Base-by-base conservation (phyloP, 2,888 invertebrate species). In the Acrocyrtus sp. region DNA sequence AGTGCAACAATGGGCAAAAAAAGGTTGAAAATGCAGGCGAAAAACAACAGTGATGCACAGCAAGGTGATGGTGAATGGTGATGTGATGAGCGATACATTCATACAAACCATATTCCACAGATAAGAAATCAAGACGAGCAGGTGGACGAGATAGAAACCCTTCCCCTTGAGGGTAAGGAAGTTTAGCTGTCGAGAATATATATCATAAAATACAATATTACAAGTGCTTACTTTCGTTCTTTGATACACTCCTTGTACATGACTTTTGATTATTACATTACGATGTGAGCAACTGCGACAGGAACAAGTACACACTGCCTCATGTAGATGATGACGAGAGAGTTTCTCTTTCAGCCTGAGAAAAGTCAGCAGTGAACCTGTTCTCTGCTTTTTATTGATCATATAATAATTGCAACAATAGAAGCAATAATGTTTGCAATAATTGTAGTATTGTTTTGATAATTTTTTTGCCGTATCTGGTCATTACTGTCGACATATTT, bases 311-410 rank as follows among this genome's bases (percentile, higher is more conserved):
- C 15, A 2, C 22, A 48, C 22, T 3, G 22, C 22, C 22, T 26
- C 6, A 51, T 43, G 19, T 19, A 24, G 43, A 45, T 41, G 50
- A 34, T 57, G 51, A 45, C 39, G 57, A 50, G 69, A 60, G 43
- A 72, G 72, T 72, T 72, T 72, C 72, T 72, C 72, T 72, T 72
- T 72, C 65, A 65, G 56, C 51, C 65, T 66, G 60, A 60, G 70
- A 72, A 72, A 63, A 72, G 63, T 72, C 63, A 63, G 63, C 63
- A 50, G 43, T 72, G 65, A 72, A 72, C 72, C 72, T 72, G 72
- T 72, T 72, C 65, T 65, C 51, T 53, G 63, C 34, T 26, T 72
- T 72, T 72, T 65, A 58, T 51, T 72, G 57, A 62, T 62, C 62
- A 57, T 62, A 47, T 63, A 70, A 69, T 62, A 34, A 62, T 53